These are phyloP conservation scores for Drosophila quinaria DNA, from an alignment of 2,888 invertebrate species.

Conservation along the genomic window DNA sequence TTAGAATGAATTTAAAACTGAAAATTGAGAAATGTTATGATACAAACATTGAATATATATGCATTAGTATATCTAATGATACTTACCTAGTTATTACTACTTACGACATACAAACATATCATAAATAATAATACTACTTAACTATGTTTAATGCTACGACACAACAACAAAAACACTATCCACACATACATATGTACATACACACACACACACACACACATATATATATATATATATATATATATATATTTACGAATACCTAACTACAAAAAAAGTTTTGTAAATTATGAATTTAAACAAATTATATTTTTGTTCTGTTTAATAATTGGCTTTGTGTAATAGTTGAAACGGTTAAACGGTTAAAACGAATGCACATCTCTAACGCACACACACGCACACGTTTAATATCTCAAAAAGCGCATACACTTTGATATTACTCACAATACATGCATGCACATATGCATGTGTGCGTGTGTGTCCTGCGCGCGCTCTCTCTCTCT, in stretches of 20 bases:
- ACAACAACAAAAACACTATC: background rate
- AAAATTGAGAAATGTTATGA: constrained; percentile 38
- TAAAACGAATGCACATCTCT: constrained; percentile 40
- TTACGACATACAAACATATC: constrained; percentile 21
- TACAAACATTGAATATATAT: constrained; percentile 36
- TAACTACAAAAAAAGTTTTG: background rate
- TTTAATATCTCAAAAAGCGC: constrained; percentile 21
- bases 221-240: too few relatives aligned
- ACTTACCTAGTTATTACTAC: constrained; percentile 16
- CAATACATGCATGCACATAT: too few relatives aligned
- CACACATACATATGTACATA: constrained; percentile 14
- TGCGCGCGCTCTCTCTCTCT: background rate
- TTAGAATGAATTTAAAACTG: background rate
- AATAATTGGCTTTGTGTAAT: constrained; percentile 69
- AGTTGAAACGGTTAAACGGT: constrained; percentile 35
- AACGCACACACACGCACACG: constrained; percentile 28
- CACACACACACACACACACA: constrained; percentile 18
- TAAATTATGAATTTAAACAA: constrained; percentile 7
- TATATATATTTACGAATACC: background rate
- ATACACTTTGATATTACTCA: constrained; percentile 19
- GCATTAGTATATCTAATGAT: constrained; percentile 6
- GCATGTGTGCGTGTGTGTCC: constrained; percentile 29
- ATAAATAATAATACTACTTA: constrained; percentile 47
- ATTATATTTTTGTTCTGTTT: constrained; percentile 42
- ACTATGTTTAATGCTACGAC: constrained; percentile 29